Percentiles rank a stretch among this genome's conserved stretches.
phyloP scores from a whole-genome alignment of 2,797 vertebrate genomes.

The Hapalemur alaotrensis region DNA sequence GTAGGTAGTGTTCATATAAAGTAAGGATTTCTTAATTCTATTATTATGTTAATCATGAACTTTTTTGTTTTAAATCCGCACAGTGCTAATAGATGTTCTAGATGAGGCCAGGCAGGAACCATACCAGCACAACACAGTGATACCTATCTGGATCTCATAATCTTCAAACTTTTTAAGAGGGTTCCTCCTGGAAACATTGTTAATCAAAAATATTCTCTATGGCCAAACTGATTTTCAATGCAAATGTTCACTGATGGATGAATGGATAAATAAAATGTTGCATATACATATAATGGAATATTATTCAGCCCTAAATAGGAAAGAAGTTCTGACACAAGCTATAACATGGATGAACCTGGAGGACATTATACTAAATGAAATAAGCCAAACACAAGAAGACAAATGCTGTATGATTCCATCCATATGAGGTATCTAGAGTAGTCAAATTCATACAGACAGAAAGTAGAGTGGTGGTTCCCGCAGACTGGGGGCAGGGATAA shows the following conservation, averaged over 20 bases:
- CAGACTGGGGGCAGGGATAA: accelerated
- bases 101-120: background rate
- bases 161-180: background rate
- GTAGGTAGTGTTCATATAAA: background rate
- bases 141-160: background rate
- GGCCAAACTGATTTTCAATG: background rate
- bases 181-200: background rate
- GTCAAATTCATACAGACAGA: background rate
- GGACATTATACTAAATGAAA: background rate
- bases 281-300: background rate
- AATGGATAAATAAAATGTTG: background rate
- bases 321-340: background rate
- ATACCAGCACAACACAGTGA: background rate
- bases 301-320: background rate
- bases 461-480: background rate
- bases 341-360: background rate
- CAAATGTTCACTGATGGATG: background rate
- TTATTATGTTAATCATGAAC: background rate
- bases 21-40: background rate
- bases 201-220: background rate
- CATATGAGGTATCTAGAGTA: background rate
- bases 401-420: background rate
- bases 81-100: background rate
- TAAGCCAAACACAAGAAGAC: background rate
- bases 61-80: background rate